Evolutionary conservation across 2,113 vertebrate genomes (phyloP).

Genomic region (Tetrax tetrax): DNA sequence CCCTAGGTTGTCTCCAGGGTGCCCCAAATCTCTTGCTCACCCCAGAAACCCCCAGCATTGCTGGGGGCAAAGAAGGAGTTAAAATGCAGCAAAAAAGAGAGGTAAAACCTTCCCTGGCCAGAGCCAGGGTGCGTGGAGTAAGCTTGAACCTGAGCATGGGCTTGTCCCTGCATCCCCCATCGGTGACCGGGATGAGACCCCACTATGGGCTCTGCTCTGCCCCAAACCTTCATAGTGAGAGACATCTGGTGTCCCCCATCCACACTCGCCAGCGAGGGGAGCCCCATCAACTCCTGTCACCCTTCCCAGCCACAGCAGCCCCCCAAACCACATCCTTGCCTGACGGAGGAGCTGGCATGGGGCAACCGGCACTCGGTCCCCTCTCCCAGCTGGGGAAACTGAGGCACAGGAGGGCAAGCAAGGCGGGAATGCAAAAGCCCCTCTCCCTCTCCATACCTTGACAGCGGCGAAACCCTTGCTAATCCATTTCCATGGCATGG

Average conservation of each 20-base stretch:
- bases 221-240: fast-evolving
- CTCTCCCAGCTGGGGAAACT: neutral
- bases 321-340: neutral
- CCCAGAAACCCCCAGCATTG: neutral
- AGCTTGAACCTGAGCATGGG: neutral
- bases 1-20: neutral
- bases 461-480: slow-evolving; percentile 9
- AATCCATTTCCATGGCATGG: slow-evolving; percentile 58
- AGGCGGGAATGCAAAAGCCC: neutral
- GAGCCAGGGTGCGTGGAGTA: neutral
- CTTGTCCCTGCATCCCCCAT: neutral
- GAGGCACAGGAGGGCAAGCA: neutral
- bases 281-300: neutral
- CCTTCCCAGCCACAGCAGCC: neutral
- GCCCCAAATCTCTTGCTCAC: neutral
- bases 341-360: neutral
- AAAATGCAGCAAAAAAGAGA: neutral
- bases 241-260: neutral
- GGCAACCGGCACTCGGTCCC: fast-evolving
- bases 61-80: neutral
- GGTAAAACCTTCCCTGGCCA: neutral
- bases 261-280: neutral
- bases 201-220: neutral
- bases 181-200: neutral
- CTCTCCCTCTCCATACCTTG: slow-evolving; percentile 62